Percentiles rank a stretch among this genome's conserved stretches.
phyloP scores from a whole-genome alignment of 2,113 vertebrate species.

The Pelecanus crispus region DNA sequence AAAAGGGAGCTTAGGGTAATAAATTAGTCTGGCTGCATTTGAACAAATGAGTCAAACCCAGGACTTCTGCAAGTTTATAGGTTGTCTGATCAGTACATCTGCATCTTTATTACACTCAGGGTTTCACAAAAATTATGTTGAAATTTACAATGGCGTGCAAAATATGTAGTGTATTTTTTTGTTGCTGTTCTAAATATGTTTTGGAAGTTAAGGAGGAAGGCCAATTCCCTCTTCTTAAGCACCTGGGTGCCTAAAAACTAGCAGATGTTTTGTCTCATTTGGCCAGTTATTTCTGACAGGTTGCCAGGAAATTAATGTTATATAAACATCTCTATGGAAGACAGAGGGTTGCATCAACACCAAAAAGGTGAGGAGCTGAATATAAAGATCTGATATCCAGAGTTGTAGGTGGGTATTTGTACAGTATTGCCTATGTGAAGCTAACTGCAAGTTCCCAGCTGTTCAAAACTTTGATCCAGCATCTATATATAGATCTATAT shows the following conservation, averaged over 20 bases:
- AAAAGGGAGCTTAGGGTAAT: background rate
- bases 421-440: background rate
- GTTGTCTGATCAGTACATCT: background rate
- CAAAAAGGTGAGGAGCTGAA: background rate
- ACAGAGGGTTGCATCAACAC: background rate
- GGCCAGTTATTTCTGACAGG: background rate
- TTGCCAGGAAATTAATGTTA: background rate
- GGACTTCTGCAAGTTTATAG: background rate
- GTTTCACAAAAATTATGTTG: background rate
- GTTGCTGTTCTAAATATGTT: background rate
- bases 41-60: background rate
- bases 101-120: background rate
- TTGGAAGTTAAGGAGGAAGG: background rate
- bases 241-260: background rate
- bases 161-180: background rate
- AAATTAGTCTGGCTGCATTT: background rate
- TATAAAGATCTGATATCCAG: background rate
- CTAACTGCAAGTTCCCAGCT: background rate
- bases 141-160: background rate
- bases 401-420: background rate
- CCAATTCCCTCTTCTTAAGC: background rate
- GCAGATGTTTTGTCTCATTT: background rate
- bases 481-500: background rate
- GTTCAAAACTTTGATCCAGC: background rate
- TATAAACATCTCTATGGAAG: background rate